A percentile compares a stretch with the other conserved stretches of the same genome.
Evolutionary conservation across 2,797 vertebrate genomes (phyloP).

Genomic region (Diplodus sargus): DNA sequence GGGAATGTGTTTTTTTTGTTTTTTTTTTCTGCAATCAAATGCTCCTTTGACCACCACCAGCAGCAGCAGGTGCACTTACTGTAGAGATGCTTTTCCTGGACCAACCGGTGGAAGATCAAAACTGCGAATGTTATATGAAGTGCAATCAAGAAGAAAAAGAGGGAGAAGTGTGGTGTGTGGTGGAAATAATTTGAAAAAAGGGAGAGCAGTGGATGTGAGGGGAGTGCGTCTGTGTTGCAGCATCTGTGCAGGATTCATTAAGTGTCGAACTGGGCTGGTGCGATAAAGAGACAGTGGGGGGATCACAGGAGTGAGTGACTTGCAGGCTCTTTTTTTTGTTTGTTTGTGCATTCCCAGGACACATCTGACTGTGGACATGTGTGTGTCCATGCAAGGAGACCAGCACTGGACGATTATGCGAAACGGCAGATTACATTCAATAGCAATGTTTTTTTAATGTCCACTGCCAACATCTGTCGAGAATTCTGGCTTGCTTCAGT

Average conservation of each 20-base stretch:
- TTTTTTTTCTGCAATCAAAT: slow-evolving; percentile 31
- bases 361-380: slow-evolving; percentile 1
- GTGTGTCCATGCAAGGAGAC: neutral
- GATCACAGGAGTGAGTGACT: slow-evolving; percentile 41
- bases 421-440: neutral
- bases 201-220: slow-evolving; percentile 17
- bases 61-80: slow-evolving; percentile 28
- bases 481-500: neutral
- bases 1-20: neutral
- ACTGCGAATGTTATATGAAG: slow-evolving; percentile 14
- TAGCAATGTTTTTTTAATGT: neutral
- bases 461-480: neutral
- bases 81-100: slow-evolving; percentile 13
- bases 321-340: slow-evolving; percentile 18
- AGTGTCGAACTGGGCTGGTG: slow-evolving; percentile 16
- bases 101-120: slow-evolving; percentile 34
- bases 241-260: slow-evolving; percentile 48
- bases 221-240: slow-evolving; percentile 31
- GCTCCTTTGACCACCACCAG: slow-evolving; percentile 19
- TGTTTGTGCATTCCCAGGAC: slow-evolving; percentile 1
- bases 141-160: slow-evolving; percentile 17
- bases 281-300: slow-evolving; percentile 33
- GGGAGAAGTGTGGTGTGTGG: neutral
- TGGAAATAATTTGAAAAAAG: slow-evolving; percentile 11
- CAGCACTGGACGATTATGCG: neutral